These are phyloP conservation scores for Synergus itoensis DNA, from an alignment of 2,888 invertebrate genomes.

Conservation along the genomic window DNA sequence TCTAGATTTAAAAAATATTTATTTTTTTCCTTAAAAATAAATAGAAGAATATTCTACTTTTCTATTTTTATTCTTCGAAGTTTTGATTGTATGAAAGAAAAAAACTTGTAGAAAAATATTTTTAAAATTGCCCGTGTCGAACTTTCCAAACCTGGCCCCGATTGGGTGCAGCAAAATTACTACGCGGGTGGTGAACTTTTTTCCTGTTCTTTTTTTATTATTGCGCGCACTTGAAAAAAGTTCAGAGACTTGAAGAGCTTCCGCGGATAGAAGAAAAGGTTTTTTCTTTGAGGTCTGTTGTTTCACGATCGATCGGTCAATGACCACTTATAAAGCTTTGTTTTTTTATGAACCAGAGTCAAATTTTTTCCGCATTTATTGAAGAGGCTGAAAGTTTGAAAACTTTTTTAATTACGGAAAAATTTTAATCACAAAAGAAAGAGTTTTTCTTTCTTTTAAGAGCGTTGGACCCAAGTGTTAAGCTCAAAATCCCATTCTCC, in stretches of 20 bases:
- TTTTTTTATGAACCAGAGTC: not conserved
- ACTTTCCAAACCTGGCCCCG: too few species aligned
- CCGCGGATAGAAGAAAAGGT: not conserved
- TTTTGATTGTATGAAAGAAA: not conserved
- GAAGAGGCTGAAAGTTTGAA: not conserved
- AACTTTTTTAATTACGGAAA: not conserved
- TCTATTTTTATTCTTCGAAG: not conserved
- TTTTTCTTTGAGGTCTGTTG: constrained; percentile 18
- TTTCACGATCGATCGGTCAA: constrained; percentile 24
- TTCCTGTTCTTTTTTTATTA: not conserved
- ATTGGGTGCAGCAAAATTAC: too few species aligned
- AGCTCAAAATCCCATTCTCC: too few species aligned
- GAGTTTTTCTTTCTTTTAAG: not conserved
- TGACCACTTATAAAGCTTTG: not conserved
- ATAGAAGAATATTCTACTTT: too few species aligned
- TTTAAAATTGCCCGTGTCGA: not conserved
- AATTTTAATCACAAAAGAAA: not conserved
- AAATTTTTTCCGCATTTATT: too few species aligned
- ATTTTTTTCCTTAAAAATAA: not conserved
- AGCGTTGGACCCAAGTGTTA: too few species aligned
- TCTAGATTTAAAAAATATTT: not conserved
- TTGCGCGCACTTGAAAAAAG: constrained; percentile 1
- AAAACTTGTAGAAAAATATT: not conserved
- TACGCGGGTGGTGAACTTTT: not conserved
- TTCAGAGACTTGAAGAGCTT: constrained; percentile 17